Percentiles rank a stretch among this genome's conserved stretches.
Evolutionary conservation across 1,140 invertebrate species (phyloP).

Genomic region (Polypedilum vanderplanki): DNA sequence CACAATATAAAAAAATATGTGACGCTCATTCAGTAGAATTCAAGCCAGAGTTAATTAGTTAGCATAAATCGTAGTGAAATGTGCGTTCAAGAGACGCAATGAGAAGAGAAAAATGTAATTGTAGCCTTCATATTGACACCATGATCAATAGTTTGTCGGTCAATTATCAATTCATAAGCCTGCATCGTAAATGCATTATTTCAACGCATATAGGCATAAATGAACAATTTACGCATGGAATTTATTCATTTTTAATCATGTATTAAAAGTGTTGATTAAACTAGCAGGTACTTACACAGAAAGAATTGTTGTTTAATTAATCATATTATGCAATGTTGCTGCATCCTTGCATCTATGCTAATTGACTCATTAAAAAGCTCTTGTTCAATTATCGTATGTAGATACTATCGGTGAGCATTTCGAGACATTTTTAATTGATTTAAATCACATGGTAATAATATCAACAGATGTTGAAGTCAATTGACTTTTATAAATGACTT

Average conservation of each 20-base stretch:
- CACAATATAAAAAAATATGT: background rate
- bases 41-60: background rate
- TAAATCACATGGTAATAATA: no score
- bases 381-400: no score
- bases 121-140: background rate
- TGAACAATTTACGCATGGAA: background rate
- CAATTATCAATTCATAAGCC: background rate
- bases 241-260: background rate
- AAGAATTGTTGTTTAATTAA: no score
- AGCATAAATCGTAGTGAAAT: no score
- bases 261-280: background rate
- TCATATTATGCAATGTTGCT: no score
- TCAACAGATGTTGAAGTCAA: no score
- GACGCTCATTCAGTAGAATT: background rate
- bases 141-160: slow-evolving; percentile 2
- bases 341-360: no score
- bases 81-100: background rate
- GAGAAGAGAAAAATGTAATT: background rate
- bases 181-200: background rate
- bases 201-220: background rate
- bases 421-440: no score
- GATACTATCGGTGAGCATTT: no score
- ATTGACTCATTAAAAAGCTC: no score
- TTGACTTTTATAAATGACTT: no score
- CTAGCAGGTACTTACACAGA: background rate